Conservation (phyloP, 2,113 vertebrate genomes). For the Ptyas mucosa region DNA sequence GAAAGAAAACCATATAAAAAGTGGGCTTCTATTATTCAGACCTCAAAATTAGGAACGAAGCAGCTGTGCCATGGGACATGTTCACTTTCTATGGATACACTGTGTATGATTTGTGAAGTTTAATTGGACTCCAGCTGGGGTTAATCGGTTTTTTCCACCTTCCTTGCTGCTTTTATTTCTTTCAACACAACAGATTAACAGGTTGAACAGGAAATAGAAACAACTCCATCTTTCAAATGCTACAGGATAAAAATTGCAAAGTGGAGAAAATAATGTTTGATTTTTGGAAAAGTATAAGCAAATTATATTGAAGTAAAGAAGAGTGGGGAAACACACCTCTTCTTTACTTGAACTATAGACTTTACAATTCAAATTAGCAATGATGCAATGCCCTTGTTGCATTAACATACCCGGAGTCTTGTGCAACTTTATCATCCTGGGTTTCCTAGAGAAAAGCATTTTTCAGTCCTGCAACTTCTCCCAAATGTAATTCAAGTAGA, state of each 20-base stretch:
- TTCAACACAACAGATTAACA: slow-evolving; percentile 51
- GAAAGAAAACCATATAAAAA: slow-evolving; percentile 21
- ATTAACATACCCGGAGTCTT: slow-evolving; percentile 27
- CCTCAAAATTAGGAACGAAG: slow-evolving; percentile 34
- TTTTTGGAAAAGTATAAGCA: slow-evolving; percentile 27
- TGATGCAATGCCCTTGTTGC: slow-evolving; percentile 38
- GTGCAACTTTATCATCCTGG: background rate
- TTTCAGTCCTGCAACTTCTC: background rate
- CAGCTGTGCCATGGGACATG: background rate
- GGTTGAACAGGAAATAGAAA: slow-evolving; percentile 56
- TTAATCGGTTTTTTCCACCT: slow-evolving; percentile 19
- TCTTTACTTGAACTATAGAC: too few species aligned
- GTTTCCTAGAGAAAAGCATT: background rate
- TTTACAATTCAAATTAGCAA: slow-evolving; percentile 41
- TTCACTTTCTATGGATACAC: slow-evolving; percentile 17
- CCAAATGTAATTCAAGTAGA: background rate
- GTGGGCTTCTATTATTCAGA: slow-evolving; percentile 5
- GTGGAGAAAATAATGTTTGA: slow-evolving; percentile 35
- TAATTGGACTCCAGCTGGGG: slow-evolving; percentile 40
- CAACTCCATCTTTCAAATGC: slow-evolving; percentile 8
- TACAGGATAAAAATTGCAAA: slow-evolving; percentile 5
- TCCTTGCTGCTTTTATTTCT: slow-evolving; percentile 38
- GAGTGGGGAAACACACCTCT: background rate
- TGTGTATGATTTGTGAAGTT: slow-evolving; percentile 27
- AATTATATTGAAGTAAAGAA: slow-evolving; percentile 50